These are phyloP conservation scores for Lasiurus borealis DNA, from an alignment of 2,113 vertebrate species.

Conservation along the genomic window DNA sequence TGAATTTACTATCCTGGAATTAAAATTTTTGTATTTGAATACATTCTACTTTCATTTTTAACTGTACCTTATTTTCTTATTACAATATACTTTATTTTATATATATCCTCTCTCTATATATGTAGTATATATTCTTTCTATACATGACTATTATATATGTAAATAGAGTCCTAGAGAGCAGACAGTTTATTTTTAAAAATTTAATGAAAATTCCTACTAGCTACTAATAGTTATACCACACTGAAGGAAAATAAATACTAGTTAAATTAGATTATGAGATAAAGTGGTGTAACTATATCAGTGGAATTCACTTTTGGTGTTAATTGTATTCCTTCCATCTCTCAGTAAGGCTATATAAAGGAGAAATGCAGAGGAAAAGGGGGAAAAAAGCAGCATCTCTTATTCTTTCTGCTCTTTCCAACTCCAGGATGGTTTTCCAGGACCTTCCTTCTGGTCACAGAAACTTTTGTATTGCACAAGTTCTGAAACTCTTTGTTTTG, in stretches of 20 bases:
- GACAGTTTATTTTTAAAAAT: background rate
- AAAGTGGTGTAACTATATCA: background rate
- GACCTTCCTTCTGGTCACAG: background rate
- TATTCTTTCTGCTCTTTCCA: slow-evolving; percentile 3
- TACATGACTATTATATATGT: too few relatives aligned
- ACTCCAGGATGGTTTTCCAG: background rate
- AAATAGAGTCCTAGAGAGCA: background rate
- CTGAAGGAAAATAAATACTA: background rate
- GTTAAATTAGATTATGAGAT: background rate
- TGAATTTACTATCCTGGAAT: background rate
- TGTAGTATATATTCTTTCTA: background rate
- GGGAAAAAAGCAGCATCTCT: background rate
- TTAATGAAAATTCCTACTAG: background rate
- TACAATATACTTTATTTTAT: background rate
- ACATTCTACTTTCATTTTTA: background rate
- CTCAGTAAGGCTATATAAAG: background rate
- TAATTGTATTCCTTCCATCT: background rate
- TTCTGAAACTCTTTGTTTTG: slow-evolving; percentile 52
- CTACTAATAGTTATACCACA: background rate
- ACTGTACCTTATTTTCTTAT: background rate
- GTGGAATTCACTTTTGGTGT: background rate
- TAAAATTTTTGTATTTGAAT: slow-evolving; percentile 16
- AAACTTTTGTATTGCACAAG: background rate
- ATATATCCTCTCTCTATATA: background rate
- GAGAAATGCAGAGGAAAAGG: background rate